phyloP scores from a whole-genome alignment of 2,888 invertebrate genomes.

The Diadegma fenestrale region DNA sequence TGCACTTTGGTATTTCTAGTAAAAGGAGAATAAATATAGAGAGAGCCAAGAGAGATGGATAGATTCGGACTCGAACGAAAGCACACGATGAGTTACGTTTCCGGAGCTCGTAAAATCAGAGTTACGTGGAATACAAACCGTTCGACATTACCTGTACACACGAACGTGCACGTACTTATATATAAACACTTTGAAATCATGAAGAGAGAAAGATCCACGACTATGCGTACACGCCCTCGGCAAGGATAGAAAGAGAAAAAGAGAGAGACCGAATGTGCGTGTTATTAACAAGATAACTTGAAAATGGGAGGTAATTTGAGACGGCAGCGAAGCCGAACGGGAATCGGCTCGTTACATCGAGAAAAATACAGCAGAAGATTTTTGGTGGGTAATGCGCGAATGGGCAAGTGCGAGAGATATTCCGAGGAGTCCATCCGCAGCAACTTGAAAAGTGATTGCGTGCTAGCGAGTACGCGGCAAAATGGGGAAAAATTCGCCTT shows the following conservation, averaged over 20 bases:
- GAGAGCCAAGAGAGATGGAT: background rate
- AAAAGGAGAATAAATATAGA: slow-evolving; percentile 7
- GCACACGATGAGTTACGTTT: slow-evolving; percentile 53
- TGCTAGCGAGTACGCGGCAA: slow-evolving; percentile 18
- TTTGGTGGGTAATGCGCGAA: background rate
- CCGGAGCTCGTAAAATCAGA: slow-evolving; percentile 65
- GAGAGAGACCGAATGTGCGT: slow-evolving; percentile 32
- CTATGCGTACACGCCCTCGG: slow-evolving; percentile 37
- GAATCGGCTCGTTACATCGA: slow-evolving; percentile 22
- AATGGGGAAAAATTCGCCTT: slow-evolving; percentile 26
- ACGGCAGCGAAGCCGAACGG: slow-evolving; percentile 61
- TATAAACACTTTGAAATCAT: slow-evolving; percentile 12
- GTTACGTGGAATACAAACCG: slow-evolving; percentile 25
- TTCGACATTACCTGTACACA: slow-evolving; percentile 21
- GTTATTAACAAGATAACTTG: slow-evolving; percentile 67
- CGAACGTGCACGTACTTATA: background rate
- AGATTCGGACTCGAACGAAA: slow-evolving; percentile 36
- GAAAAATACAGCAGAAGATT: background rate
- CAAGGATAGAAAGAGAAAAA: slow-evolving; percentile 40
- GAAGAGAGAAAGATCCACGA: slow-evolving; percentile 11
- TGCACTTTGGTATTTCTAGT: slow-evolving; percentile 54
- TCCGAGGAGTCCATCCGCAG: background rate
- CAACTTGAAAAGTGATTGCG: slow-evolving; percentile 16
- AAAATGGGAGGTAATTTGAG: slow-evolving; percentile 65
- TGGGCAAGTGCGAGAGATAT: slow-evolving; percentile 3